Conservation (phyloP, 2,113 vertebrate species). For the Hippolais icterina region DNA sequence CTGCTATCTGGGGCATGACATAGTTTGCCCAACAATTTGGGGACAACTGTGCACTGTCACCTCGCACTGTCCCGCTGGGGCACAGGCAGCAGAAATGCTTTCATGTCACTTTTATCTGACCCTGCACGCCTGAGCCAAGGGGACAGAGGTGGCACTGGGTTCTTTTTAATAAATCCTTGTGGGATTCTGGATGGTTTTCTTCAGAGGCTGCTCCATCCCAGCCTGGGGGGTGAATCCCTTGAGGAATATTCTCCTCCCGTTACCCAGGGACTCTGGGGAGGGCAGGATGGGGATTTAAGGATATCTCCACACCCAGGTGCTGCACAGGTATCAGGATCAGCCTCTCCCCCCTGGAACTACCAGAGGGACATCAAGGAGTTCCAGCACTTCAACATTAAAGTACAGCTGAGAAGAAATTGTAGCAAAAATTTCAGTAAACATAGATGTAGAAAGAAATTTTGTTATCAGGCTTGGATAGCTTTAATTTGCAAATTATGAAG, state of each 20-base stretch:
- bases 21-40: conserved; percentile 33
- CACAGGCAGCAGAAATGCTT: not conserved
- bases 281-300: not conserved
- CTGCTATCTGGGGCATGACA: conserved; percentile 52
- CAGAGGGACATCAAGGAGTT: accelerated
- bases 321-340: not conserved
- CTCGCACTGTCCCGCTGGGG: not conserved
- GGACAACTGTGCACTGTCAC: not conserved
- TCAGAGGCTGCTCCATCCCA: not conserved
- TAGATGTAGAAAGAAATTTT: not conserved
- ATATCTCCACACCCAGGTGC: not conserved
- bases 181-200: not conserved
- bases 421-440: accelerated
- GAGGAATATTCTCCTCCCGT: accelerated
- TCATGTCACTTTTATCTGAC: conserved; percentile 19
- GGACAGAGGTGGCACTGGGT: not conserved
- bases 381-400: not conserved
- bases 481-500: not conserved
- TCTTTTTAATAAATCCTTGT: not conserved
- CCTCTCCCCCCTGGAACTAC: not conserved
- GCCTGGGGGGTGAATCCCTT: not conserved
- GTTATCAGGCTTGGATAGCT: not conserved
- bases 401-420: not conserved
- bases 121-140: conserved; percentile 2
- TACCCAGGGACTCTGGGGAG: not conserved